A percentile compares a stretch with the other conserved stretches of the same genome.
These are phyloP conservation scores for Ligdia adustata DNA, from an alignment of 2,888 invertebrate species.

Conservation along the genomic window DNA sequence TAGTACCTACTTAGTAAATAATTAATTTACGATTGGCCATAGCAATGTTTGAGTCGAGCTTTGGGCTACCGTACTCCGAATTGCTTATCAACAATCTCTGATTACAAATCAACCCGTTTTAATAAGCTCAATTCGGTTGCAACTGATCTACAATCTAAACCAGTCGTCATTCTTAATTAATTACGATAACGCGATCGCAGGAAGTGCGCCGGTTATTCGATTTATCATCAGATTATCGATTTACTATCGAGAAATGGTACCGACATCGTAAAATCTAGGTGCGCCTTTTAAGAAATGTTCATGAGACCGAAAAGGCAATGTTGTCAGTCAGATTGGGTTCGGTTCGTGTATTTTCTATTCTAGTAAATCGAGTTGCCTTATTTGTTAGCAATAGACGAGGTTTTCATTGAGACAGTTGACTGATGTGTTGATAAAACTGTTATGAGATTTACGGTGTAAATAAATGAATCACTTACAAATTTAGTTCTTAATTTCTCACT, in stretches of 20 bases:
- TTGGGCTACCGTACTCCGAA: background rate
- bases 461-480: no score
- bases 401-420: slow-evolving; percentile 12
- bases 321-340: slow-evolving; percentile 3
- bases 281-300: slow-evolving; percentile 24
- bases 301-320: slow-evolving; percentile 14
- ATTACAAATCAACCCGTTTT: background rate
- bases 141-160: slow-evolving; percentile 7
- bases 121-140: slow-evolving; percentile 13
- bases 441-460: no score
- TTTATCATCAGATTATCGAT: slow-evolving; percentile 13
- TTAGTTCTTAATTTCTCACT: no score
- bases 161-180: slow-evolving; percentile 14
- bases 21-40: background rate
- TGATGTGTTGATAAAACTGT: slow-evolving; percentile 6
- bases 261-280: slow-evolving; percentile 20
- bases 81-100: slow-evolving; percentile 3
- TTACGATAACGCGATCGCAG: slow-evolving; percentile 15
- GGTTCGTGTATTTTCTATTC: slow-evolving; percentile 15
- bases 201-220: slow-evolving; percentile 15
- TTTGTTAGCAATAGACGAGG: slow-evolving; percentile 5
- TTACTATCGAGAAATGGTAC: background rate
- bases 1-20: background rate
- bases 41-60: background rate
- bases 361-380: slow-evolving; percentile 23